Evolutionary conservation across 2,888 invertebrate genomes (phyloP).

Genomic region (Desoria tigrina): DNA sequence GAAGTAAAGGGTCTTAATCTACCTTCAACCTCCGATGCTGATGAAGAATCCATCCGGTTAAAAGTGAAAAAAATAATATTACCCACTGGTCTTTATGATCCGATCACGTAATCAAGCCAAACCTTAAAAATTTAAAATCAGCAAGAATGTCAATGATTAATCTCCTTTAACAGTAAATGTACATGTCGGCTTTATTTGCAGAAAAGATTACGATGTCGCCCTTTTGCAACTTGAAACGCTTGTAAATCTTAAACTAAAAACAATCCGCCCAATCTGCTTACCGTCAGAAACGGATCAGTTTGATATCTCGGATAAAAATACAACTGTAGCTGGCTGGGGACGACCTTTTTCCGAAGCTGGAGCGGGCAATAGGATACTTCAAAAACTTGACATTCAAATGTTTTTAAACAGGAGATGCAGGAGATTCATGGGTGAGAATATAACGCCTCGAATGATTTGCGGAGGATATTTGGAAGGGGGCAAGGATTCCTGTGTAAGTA

Average conservation of each 20-base stretch:
- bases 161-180: slow-evolving; percentile 15
- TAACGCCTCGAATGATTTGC: slow-evolving; percentile 25
- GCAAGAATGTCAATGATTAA: slow-evolving; percentile 15
- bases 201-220: slow-evolving; percentile 25
- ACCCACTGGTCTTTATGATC: slow-evolving; percentile 17
- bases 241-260: slow-evolving; percentile 9
- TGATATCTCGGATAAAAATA: slow-evolving; percentile 5
- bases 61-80: slow-evolving; percentile 15
- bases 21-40: slow-evolving; percentile 8
- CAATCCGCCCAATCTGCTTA: slow-evolving; percentile 12
- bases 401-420: background rate
- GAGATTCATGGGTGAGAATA: background rate
- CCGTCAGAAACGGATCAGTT: background rate
- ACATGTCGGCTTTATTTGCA: background rate
- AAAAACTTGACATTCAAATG: slow-evolving; percentile 21
- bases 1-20: slow-evolving; percentile 1
- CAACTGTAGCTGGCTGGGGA: slow-evolving; percentile 27
- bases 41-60: slow-evolving; percentile 20
- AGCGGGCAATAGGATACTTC: slow-evolving; percentile 15
- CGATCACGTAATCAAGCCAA: too few species aligned
- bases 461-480: slow-evolving; percentile 16
- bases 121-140: too few species aligned
- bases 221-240: slow-evolving; percentile 11
- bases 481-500: slow-evolving; percentile 19
- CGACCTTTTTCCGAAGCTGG: slow-evolving; percentile 18